phyloP scores from a whole-genome alignment of 2,888 invertebrate genomes.

The Drosophila kanekoi region DNA sequence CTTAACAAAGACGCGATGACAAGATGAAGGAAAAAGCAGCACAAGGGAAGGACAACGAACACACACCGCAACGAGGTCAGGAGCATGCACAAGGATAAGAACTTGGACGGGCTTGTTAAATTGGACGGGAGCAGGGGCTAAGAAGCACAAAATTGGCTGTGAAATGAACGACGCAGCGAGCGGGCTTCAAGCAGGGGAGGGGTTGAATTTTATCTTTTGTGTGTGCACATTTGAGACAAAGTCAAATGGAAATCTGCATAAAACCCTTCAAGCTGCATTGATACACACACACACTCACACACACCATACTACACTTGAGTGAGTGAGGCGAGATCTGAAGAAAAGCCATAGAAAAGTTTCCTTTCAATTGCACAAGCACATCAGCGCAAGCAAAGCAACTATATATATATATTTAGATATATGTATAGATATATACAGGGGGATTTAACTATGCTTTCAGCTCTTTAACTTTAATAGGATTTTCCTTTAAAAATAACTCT shows the following conservation, averaged over 20 bases:
- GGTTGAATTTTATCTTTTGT: constrained; percentile 40
- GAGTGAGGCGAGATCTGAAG: constrained; percentile 13
- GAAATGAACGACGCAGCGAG: constrained; percentile 55
- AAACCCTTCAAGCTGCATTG: constrained; percentile 64
- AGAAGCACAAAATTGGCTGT: constrained; percentile 66
- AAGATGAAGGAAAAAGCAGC: constrained; percentile 7
- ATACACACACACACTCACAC: constrained; percentile 7
- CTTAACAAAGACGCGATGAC: constrained; percentile 57
- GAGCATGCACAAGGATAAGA: constrained; percentile 35
- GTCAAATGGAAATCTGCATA: constrained; percentile 76
- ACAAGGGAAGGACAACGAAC: background rate
- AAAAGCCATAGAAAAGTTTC: constrained; percentile 46
- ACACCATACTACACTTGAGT: constrained; percentile 6
- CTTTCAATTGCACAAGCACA: constrained; percentile 54
- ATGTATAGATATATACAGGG: background rate
- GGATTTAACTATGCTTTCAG: constrained; percentile 17
- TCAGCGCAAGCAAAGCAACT: constrained; percentile 13
- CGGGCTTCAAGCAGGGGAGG: background rate
- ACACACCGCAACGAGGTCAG: constrained; percentile 54
- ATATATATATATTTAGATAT: background rate
- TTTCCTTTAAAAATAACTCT: constrained; percentile 17
- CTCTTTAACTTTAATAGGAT: constrained; percentile 38
- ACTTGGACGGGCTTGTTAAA: constrained; percentile 15
- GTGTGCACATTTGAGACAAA: constrained; percentile 56
- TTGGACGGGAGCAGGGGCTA: background rate